Base-by-base conservation (phyloP, 1,140 invertebrate genomes). In the Centruroides vittatus region DNA sequence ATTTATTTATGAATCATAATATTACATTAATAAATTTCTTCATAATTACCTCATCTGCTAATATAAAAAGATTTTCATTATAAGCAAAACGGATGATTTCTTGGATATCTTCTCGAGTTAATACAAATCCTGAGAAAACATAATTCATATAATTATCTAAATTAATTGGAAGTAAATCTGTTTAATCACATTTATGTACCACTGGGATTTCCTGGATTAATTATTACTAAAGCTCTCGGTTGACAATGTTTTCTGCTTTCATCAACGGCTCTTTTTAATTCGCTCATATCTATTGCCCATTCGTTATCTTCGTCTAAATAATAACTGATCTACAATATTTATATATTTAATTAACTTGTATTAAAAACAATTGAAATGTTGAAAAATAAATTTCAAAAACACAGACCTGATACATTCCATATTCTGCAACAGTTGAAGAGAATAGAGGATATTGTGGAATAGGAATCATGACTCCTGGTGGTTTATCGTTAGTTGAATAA, bases 121-220 rank as follows among this genome's bases (percentile, higher is more conserved):
- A 75, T 5, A 99, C 95, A 76, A 90, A 84, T 54, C 80, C 78
- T 78, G 11, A 41, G 3, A 41, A 6, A 41, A 41, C 8, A 8
- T 41, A 41, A 41, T 41, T 8, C 8, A 6, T 41, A 41, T 41
- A 41, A 41, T 6, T 41, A 6, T 41, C 8, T 2, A 41, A 41
- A 41, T 41, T 5, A 41, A 8, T 41, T 6, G 41, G 8, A 41
- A 41, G 5, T 0, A 35, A 57, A 35, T 57, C 34, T 35, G 34
- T 36, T 7, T 49, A 57, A 35, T 57, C 10, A 35, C 8, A 36
- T 23, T 13, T 49, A 46, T 73, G 66, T 80, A 67, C 93, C 95
- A n/a, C 95, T 98, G 5, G 95, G 95, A 76, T 99, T 99, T 46
- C 96, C 96, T 4, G 96, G 96, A 78, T 99, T 99, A 67, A 99